phyloP scores from a whole-genome alignment of 1,140 invertebrate species.

The Drosophila funebris region DNA sequence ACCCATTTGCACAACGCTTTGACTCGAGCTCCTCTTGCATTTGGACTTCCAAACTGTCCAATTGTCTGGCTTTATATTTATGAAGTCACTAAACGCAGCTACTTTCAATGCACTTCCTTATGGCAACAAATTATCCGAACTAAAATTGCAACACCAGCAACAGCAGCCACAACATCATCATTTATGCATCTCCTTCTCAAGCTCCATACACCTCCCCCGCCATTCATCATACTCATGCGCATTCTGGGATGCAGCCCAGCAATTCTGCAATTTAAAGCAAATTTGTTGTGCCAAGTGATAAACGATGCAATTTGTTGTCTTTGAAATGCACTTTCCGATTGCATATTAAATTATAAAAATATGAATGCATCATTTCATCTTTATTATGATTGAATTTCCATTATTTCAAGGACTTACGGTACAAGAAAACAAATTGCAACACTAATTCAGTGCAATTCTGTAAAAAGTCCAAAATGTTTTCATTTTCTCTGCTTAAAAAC shows the following conservation, averaged over 20 bases:
- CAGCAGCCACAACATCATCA: slow-evolving; percentile 26
- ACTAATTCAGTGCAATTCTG: too few species aligned
- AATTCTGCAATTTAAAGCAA: slow-evolving; percentile 54
- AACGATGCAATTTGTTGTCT: slow-evolving; percentile 51
- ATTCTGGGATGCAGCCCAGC: neutral
- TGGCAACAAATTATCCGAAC: slow-evolving; percentile 37
- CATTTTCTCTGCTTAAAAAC: neutral
- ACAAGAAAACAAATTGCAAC: neutral
- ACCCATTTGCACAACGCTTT: slow-evolving; percentile 35
- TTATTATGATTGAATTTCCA: neutral
- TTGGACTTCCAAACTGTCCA: too few species aligned
- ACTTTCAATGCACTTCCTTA: slow-evolving; percentile 41
- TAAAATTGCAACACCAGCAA: slow-evolving; percentile 34
- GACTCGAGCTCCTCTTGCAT: too few species aligned
- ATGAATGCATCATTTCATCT: slow-evolving; percentile 10
- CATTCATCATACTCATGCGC: neutral
- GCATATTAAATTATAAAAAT: slow-evolving; percentile 31
- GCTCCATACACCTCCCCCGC: neutral
- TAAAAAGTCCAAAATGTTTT: neutral
- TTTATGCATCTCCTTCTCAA: slow-evolving; percentile 8
- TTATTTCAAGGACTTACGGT: neutral
- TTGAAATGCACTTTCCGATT: slow-evolving; percentile 37
- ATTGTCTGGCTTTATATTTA: slow-evolving; percentile 29
- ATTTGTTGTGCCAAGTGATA: slow-evolving; percentile 57
- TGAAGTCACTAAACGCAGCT: slow-evolving; percentile 32